phyloP scores from a whole-genome alignment of 2,113 vertebrate genomes.

The Cavia porcellus region DNA sequence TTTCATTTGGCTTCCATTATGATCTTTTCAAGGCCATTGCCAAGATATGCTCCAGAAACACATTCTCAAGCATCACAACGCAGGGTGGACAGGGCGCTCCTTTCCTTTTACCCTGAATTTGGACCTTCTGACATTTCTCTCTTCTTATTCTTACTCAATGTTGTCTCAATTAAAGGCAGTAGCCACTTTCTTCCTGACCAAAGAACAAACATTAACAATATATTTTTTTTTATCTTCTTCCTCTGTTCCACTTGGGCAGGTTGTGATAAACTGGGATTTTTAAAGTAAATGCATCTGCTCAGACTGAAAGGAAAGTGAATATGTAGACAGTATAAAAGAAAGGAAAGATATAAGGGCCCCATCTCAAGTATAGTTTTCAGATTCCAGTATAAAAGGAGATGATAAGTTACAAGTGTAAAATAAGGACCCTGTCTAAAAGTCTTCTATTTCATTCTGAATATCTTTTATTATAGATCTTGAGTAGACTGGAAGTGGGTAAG shows the following conservation, averaged over 20 bases:
- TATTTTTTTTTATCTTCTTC: not conserved
- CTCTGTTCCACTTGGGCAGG: not conserved
- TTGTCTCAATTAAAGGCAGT: not conserved
- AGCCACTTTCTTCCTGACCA: not conserved
- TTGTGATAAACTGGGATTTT: constrained; percentile 1
- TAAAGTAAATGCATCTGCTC: constrained; percentile 26
- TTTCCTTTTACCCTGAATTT: constrained; percentile 34
- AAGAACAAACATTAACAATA: not conserved
- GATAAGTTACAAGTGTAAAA: not conserved
- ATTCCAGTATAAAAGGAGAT: not conserved
- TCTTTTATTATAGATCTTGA: not conserved
- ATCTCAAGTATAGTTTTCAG: constrained; percentile 20
- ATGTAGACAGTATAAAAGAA: constrained; percentile 8
- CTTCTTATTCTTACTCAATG: not conserved
- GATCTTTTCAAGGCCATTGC: not conserved
- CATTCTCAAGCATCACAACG: not conserved
- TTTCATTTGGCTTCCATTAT: not conserved
- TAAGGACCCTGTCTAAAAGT: not conserved
- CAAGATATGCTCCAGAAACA: not conserved
- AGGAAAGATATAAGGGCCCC: not conserved
- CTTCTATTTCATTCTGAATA: not conserved
- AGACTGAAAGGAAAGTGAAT: not conserved
- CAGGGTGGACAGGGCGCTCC: not conserved
- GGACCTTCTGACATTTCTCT: constrained; percentile 5
- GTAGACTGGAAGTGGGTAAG: not conserved